Conservation (phyloP, 2,113 vertebrate genomes). For the Cinclus mexicanus region DNA sequence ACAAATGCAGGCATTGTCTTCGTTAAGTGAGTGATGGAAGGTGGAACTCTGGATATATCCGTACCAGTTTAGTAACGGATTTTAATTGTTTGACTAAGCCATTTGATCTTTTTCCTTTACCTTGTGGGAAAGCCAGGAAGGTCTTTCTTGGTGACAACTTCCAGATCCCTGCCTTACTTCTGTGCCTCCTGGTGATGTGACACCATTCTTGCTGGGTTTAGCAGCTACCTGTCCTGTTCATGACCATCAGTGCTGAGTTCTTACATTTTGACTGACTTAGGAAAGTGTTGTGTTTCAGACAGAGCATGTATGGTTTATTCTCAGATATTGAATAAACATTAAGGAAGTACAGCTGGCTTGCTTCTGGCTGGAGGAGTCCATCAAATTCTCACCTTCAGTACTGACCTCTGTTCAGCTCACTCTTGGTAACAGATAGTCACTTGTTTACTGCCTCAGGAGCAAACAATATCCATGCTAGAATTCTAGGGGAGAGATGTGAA, state of each 20-base stretch:
- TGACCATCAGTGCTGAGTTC: not conserved
- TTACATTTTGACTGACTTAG: not conserved
- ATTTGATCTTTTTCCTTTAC: not conserved
- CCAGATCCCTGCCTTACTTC: not conserved
- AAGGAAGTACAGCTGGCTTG: not conserved
- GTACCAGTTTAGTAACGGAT: not conserved
- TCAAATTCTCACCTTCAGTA: not conserved
- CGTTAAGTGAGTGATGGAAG: not conserved
- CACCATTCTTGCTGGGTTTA: not conserved
- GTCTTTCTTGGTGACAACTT: not conserved
- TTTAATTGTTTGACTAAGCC: not conserved
- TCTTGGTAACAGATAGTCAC: not conserved
- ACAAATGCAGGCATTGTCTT: not conserved
- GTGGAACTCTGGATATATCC: not conserved
- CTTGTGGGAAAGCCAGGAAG: not conserved
- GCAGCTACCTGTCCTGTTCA: not conserved
- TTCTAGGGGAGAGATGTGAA: not conserved
- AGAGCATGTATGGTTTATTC: not conserved
- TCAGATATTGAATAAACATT: not conserved
- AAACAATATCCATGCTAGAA: rapidly evolving
- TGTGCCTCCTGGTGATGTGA: not conserved
- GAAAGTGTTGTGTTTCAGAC: not conserved
- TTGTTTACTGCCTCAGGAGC: not conserved
- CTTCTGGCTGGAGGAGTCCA: not conserved
- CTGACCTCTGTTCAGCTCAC: not conserved